A percentile compares a stretch with the other conserved stretches of the same genome.
Conservation (phyloP, 2,113 vertebrate genomes). For the Pipa parva region DNA sequence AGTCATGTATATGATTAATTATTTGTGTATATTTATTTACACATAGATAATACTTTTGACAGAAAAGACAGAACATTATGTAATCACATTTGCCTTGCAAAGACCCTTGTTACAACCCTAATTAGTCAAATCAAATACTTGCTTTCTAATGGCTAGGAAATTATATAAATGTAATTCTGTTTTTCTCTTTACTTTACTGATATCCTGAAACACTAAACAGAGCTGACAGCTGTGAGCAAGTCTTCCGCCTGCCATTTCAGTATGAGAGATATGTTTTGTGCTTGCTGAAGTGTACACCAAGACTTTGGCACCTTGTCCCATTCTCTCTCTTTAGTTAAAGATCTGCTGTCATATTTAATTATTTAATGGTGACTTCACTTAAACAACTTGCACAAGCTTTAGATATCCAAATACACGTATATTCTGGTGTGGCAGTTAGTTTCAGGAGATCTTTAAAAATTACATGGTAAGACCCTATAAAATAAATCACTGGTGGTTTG, state of each 20-base stretch:
- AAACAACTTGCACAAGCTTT: slow-evolving; percentile 23
- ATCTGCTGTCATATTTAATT: slow-evolving; percentile 39
- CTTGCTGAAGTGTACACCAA: slow-evolving; percentile 12
- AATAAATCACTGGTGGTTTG: too few species aligned
- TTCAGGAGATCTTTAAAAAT: not conserved
- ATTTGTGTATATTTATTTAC: too few species aligned
- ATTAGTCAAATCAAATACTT: not conserved
- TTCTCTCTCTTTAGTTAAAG: slow-evolving; percentile 33
- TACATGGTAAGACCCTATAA: not conserved
- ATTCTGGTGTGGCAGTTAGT: not conserved
- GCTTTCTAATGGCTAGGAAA: not conserved
- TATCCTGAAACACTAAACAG: slow-evolving; percentile 33
- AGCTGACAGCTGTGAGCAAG: slow-evolving; percentile 25
- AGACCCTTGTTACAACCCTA: not conserved
- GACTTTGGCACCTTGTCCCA: slow-evolving; percentile 41
- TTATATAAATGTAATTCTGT: not conserved
- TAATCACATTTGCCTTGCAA: slow-evolving; percentile 1
- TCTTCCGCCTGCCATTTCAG: slow-evolving; percentile 32
- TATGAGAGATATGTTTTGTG: slow-evolving; percentile 41
- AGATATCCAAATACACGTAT: not conserved
- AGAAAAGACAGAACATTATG: slow-evolving; percentile 1
- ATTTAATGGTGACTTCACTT: slow-evolving; percentile 21
- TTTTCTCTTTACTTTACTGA: not conserved
- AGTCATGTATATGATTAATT: too few species aligned
- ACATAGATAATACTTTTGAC: too few species aligned